These are phyloP conservation scores for Trogon surrucura DNA, from an alignment of 2,113 vertebrate species.

Conservation along the genomic window DNA sequence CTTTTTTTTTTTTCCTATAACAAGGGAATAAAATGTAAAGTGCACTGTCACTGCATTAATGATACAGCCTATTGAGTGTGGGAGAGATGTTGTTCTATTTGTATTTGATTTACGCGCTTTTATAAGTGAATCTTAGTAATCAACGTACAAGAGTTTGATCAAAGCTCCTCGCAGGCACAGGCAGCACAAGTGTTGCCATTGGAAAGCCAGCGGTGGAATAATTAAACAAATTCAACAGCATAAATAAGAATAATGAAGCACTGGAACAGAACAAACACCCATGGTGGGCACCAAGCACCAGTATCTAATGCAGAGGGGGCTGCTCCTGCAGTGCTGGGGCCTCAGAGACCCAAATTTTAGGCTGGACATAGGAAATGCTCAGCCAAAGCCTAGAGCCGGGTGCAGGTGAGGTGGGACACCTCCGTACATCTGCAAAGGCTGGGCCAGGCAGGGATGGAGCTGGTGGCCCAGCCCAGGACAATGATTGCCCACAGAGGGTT, in stretches of 20 bases:
- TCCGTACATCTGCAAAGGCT: not conserved
- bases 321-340: not conserved
- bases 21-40: not conserved
- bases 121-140: not conserved
- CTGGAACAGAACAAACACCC: not conserved
- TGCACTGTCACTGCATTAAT: rapidly evolving
- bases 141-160: not conserved
- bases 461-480: not conserved
- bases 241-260: not conserved
- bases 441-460: not conserved
- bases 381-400: rapidly evolving
- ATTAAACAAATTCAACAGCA: not conserved
- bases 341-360: not conserved
- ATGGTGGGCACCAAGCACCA: rapidly evolving
- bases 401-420: not conserved
- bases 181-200: not conserved
- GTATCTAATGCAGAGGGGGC: not conserved
- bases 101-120: not conserved
- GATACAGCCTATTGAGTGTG: not conserved
- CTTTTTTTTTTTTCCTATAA: not conserved
- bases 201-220: not conserved
- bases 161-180: not conserved
- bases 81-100: not conserved
- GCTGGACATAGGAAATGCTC: not conserved
- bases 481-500: not conserved